Percentiles rank a stretch among this genome's conserved stretches.
Evolutionary conservation across 53 echinoderm and acorn worm genomes (phyloP).

Genomic region (Hippasteria phrygiana): DNA sequence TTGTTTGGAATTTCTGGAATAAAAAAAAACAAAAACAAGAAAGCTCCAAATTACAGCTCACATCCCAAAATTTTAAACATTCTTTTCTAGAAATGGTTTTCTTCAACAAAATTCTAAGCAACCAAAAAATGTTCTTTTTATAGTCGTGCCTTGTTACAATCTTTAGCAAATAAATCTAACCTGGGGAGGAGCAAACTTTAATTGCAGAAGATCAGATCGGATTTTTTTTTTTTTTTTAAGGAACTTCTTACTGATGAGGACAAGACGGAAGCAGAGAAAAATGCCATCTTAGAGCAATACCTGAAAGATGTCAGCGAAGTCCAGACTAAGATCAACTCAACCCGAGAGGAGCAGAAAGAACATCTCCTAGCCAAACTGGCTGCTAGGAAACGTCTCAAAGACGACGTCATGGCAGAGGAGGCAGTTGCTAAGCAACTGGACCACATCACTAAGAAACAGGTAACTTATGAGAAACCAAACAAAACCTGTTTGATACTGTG

Average conservation of each 20-base stretch:
- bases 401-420: constrained; percentile 84
- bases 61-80: no score
- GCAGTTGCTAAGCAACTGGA: constrained; percentile 92
- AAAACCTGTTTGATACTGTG: no score
- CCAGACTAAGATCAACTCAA: constrained; percentile 62
- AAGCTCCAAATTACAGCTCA: no score
- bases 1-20: no score
- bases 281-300: constrained; percentile 77
- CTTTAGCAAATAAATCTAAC: no score
- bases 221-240: constrained; percentile 7
- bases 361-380: constrained; percentile 88
- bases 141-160: no score
- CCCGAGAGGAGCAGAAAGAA: constrained; percentile 65
- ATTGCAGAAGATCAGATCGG: no score
- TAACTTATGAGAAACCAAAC: constrained; percentile 8
- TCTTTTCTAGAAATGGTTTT: no score
- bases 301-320: constrained; percentile 53
- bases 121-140: no score
- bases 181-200: no score
- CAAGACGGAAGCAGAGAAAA: constrained; percentile 67
- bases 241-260: constrained; percentile 67
- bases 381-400: constrained; percentile 84
- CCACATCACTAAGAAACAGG: constrained; percentile 97
- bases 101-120: no score
- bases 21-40: no score